Base-by-base conservation (phyloP, 2,113 vertebrate species). In the Scomber japonicus region DNA sequence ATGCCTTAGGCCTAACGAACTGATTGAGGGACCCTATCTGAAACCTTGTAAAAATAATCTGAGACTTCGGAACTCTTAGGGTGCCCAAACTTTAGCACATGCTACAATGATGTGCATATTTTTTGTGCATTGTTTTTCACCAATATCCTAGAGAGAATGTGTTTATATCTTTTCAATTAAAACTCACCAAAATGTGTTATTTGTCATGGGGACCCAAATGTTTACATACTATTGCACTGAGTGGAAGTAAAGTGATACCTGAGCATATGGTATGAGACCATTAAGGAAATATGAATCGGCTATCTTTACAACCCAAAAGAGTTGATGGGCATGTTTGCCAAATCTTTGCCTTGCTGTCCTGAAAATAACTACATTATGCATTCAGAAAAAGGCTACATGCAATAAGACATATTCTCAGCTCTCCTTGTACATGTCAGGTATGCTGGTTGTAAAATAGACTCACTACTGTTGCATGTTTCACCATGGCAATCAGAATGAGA, bases 201-300 rank as follows among this genome's bases (percentile, higher is more conserved):
- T 40, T 40, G 35, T 40, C 35, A 40, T 1, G 35, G 35, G 35
- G 35, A 2, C 35, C 35, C 35, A 40, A 40, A 40, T 9, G 1
- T 40, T 40, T 40, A 9, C 35, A 40, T 40, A 12, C 53, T n/a
- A 21, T 55, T n/a, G 30, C 31, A 63, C 17, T 67, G 14, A 65
- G 56, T 30, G 69, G 67, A 80, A 50, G 56, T 45, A 31, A 80
- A 79, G 50, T 53, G 63, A 80, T 68, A 78, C 69, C 50, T 70
- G 59, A 82, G 15, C 77, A 88, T 77, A 83, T 82, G 78, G 51
- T 63, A 12, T 27, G 24, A 81, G 73, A 53, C 53, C 53, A 59
- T 72, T 1, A 44, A 75, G 71, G 48, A 86, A 83, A 54, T 54
- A 13, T 45, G 16, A 67, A 69, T 85, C 51, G 70, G 51, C 63